Percentiles rank a stretch among this genome's conserved stretches.
Evolutionary conservation across 2,888 invertebrate species (phyloP).

Genomic region (Cinara cedri): DNA sequence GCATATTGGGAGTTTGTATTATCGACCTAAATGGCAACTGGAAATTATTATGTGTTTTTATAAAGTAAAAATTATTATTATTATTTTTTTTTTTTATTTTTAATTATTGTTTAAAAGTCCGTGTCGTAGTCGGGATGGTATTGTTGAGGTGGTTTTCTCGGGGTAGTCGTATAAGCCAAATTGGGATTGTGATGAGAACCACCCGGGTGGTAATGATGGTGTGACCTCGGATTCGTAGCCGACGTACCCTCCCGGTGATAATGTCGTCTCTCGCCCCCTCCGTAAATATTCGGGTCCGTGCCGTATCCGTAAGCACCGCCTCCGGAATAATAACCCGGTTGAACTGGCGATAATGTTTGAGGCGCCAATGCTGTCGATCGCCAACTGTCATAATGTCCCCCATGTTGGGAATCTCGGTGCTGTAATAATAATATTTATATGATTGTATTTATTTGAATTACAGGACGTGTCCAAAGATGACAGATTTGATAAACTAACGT

Average conservation of each 20-base stretch:
- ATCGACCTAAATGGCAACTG: slow-evolving; percentile 46
- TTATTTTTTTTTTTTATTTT: no score
- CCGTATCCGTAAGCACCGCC: slow-evolving; percentile 21
- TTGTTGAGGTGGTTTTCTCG: slow-evolving; percentile 47
- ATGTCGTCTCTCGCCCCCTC: slow-evolving; percentile 32
- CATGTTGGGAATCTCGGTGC: slow-evolving; percentile 20
- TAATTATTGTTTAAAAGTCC: slow-evolving; percentile 12
- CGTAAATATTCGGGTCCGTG: background rate
- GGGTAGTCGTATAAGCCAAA: slow-evolving; percentile 21
- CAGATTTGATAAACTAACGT: no score
- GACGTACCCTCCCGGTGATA: slow-evolving; percentile 14
- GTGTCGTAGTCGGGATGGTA: slow-evolving; percentile 48
- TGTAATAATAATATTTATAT: no score
- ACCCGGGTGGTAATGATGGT: slow-evolving; percentile 38
- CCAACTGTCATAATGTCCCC: slow-evolving; percentile 38
- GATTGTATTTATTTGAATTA: no score
- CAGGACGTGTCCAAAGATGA: no score
- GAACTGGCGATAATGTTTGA: slow-evolving; percentile 29
- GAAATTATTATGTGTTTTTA: slow-evolving; percentile 9
- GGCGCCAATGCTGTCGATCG: slow-evolving; percentile 26
- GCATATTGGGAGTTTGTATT: background rate
- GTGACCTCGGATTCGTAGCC: slow-evolving; percentile 5
- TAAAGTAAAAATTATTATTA: no score
- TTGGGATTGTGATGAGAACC: slow-evolving; percentile 27
- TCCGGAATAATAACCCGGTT: slow-evolving; percentile 42